A percentile compares a stretch with the other conserved stretches of the same genome.
These are phyloP conservation scores for Sipha maydis DNA, from an alignment of 2,888 invertebrate genomes.

Conservation along the genomic window DNA sequence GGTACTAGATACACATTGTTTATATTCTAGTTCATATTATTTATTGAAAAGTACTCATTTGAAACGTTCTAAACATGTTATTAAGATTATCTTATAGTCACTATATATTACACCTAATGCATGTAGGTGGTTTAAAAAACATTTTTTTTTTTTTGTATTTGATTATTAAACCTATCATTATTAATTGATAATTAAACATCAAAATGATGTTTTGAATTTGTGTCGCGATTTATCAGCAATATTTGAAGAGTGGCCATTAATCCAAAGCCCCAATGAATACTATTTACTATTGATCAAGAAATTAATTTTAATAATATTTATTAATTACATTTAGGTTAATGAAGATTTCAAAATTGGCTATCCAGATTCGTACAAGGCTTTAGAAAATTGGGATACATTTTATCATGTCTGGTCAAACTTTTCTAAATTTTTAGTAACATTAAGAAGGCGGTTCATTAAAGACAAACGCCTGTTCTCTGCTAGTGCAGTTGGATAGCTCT, in stretches of 20 bases:
- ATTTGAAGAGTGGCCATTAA: background rate
- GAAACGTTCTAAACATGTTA: no score
- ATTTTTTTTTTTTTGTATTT: no score
- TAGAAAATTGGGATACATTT: conserved; percentile 12
- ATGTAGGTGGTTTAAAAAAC: no score
- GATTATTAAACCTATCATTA: no score
- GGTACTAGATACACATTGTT: no score
- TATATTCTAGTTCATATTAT: no score
- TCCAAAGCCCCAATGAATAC: background rate
- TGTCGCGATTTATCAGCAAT: background rate
- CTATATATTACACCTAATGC: no score
- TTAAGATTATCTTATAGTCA: no score
- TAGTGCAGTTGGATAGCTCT: background rate
- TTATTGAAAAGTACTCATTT: no score
- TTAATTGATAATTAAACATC: no score
- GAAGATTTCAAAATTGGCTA: background rate
- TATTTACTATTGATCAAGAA: no score
- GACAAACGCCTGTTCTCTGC: background rate
- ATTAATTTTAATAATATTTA: background rate
- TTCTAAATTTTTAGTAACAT: background rate
- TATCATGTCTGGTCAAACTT: background rate
- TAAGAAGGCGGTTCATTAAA: conserved; percentile 1
- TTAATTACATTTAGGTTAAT: background rate
- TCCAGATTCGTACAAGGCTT: background rate
- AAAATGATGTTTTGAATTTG: no score